Conservation (phyloP, 1,140 invertebrate species). For the Atta texana region DNA sequence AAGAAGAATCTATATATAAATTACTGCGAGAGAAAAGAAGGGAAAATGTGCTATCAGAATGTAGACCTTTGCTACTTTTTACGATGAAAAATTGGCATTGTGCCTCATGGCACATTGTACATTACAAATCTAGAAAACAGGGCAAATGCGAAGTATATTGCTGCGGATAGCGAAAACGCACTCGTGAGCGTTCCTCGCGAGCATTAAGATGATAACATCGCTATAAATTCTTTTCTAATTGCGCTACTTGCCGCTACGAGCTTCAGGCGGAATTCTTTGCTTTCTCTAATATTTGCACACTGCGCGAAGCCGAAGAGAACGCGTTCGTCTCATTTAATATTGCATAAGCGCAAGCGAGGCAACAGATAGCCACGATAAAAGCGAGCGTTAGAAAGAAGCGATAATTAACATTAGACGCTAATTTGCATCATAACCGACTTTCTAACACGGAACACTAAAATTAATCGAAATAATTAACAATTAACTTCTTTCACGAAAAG, state of each 20-base stretch:
- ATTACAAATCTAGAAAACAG: constrained; percentile 9
- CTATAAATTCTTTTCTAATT: constrained; percentile 50
- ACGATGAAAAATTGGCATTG: constrained; percentile 12
- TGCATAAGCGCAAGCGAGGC: constrained; percentile 71
- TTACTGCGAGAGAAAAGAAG: neutral
- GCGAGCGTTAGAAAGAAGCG: constrained; percentile 66
- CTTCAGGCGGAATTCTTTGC: constrained; percentile 37
- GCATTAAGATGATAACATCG: constrained; percentile 11
- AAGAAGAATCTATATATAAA: neutral
- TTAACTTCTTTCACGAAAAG: neutral
- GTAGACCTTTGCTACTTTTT: neutral
- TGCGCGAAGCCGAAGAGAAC: constrained; percentile 65
- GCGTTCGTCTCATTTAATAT: constrained; percentile 63
- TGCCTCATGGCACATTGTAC: neutral
- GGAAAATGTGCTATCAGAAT: neutral
- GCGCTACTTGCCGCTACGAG: constrained; percentile 52
- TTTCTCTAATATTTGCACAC: constrained; percentile 57
- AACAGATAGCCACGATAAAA: constrained; percentile 73
- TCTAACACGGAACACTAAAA: constrained; percentile 44
- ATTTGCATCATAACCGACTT: constrained; percentile 30
- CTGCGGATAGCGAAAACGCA: neutral
- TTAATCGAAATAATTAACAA: constrained; percentile 11
- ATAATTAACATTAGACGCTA: constrained; percentile 60
- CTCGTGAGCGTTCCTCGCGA: neutral
- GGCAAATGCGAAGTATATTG: neutral